These are phyloP conservation scores for Mesopsocus fuscifrons DNA, from an alignment of 2,888 invertebrate genomes.

Conservation along the genomic window DNA sequence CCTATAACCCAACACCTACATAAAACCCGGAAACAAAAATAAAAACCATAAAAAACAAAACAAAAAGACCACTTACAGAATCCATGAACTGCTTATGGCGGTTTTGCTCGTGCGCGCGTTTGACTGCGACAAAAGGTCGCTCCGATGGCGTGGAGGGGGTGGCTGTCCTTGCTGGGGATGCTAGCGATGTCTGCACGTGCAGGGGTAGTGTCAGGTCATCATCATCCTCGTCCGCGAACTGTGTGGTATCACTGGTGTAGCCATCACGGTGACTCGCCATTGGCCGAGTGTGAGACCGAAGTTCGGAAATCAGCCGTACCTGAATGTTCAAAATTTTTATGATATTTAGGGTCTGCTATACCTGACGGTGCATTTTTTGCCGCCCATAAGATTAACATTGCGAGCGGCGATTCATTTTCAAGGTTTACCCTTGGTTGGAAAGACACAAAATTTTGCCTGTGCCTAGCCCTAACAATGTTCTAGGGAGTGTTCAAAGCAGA, in stretches of 20 bases:
- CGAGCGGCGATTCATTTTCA: no score
- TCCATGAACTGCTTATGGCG: slow-evolving; percentile 9
- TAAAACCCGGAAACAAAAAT: no score
- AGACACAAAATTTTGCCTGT: no score
- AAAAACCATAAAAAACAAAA: no score
- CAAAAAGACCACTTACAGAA: slow-evolving; percentile 31
- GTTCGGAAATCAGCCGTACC: slow-evolving; percentile 35
- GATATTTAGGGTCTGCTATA: no score
- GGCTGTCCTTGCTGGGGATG: slow-evolving; percentile 18
- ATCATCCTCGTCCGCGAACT: slow-evolving; percentile 56
- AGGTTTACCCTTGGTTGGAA: no score
- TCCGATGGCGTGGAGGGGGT: slow-evolving; percentile 33
- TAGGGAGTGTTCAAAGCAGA: no score
- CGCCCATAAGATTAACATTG: no score
- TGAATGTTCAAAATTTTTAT: no score
- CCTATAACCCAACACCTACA: no score
- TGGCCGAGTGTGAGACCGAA: slow-evolving; percentile 28
- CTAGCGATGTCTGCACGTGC: slow-evolving; percentile 33
- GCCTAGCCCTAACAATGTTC: no score
- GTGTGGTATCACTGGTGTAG: slow-evolving; percentile 60
- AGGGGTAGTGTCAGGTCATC: slow-evolving; percentile 44
- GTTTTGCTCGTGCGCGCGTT: slow-evolving; percentile 31
- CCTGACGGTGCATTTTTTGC: no score
- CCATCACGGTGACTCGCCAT: slow-evolving; percentile 39
- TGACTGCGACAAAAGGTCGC: slow-evolving; percentile 41